phyloP scores from a whole-genome alignment of 1,140 invertebrate species.

The Cydia amplana region DNA sequence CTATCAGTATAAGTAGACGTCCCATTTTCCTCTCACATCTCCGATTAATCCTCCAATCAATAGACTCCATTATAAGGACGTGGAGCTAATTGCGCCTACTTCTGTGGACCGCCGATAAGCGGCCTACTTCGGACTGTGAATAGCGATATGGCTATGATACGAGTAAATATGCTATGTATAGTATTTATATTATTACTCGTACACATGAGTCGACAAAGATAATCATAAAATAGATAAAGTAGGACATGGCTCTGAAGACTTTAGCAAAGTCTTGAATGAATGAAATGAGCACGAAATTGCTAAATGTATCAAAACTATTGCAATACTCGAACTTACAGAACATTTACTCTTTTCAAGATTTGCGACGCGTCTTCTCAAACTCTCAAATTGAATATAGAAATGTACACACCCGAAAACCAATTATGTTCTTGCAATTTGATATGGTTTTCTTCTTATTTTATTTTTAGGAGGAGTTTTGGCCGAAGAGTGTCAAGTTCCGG shows the following conservation, averaged over 20 bases:
- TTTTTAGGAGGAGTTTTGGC: not conserved
- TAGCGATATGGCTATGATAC: not conserved
- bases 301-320: slow-evolving; percentile 1
- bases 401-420: not conserved
- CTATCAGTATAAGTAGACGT: not conserved
- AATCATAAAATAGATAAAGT: no score
- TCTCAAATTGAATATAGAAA: slow-evolving; percentile 16
- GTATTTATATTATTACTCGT: no score
- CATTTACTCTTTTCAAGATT: not conserved
- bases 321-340: not conserved
- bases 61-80: slow-evolving; percentile 1
- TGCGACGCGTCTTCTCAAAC: not conserved
- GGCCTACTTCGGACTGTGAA: not conserved
- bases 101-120: slow-evolving; percentile 18
- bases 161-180: not conserved
- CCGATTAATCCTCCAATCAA: slow-evolving; percentile 25
- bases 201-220: no score
- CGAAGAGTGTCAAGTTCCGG: no score
- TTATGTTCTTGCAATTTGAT: no score
- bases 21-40: slow-evolving; percentile 6
- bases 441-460: not conserved
- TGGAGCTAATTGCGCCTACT: slow-evolving; percentile 20
- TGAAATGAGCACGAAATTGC: not conserved
- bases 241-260: no score
- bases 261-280: not conserved